Percentiles rank a stretch among this genome's conserved stretches.
phyloP scores from a whole-genome alignment of 1,140 invertebrate genomes.

The Eufriesea mexicana region DNA sequence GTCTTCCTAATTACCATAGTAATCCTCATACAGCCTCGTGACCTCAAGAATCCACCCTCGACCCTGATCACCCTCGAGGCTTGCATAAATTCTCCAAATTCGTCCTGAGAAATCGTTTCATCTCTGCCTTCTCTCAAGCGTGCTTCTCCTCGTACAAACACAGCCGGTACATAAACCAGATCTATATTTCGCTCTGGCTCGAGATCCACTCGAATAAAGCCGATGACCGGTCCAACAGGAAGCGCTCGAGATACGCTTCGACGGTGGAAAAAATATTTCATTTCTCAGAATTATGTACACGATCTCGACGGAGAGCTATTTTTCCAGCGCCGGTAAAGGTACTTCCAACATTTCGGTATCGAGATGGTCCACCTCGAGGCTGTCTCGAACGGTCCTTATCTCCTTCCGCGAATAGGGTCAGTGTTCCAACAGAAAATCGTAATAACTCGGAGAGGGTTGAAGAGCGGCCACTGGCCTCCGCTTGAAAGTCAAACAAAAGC shows the following conservation, averaged over 20 bases:
- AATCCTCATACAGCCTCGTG: neutral
- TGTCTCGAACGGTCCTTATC: neutral
- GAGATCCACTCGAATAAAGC: neutral
- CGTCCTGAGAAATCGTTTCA: neutral
- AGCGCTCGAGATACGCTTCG: neutral
- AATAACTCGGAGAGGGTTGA: constrained; percentile 37
- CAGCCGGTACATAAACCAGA: neutral
- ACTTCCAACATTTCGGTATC: neutral
- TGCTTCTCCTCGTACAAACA: neutral
- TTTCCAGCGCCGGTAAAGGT: neutral
- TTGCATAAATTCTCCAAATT: neutral
- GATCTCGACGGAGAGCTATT: neutral
- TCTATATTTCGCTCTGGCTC: neutral
- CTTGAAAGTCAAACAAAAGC: constrained; percentile 72
- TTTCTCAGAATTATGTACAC: neutral
- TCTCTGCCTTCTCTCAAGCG: neutral
- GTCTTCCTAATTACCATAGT: neutral
- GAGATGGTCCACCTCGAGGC: neutral
- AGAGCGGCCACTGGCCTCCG: constrained; percentile 24
- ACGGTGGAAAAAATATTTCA: constrained; percentile 1
- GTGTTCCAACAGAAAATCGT: constrained; percentile 35
- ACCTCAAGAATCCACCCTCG: neutral
- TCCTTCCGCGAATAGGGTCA: neutral
- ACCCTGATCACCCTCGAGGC: neutral
- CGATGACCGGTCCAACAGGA: neutral